Percentiles rank a stretch among this genome's conserved stretches.
Evolutionary conservation across 2,888 invertebrate genomes (phyloP).

Genomic region (Molanna angustata): DNA sequence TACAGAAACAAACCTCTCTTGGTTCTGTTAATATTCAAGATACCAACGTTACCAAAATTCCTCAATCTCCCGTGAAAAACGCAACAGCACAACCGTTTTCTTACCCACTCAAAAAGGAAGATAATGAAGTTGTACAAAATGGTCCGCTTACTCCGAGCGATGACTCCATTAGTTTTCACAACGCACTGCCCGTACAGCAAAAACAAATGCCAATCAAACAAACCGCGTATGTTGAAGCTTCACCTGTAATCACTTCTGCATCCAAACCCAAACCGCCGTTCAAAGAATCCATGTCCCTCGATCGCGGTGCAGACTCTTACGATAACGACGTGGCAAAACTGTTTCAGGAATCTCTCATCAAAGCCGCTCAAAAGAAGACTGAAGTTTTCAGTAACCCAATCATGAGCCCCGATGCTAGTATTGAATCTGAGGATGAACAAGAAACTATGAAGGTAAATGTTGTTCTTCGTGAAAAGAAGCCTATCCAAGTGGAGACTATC

Average conservation of each 20-base stretch:
- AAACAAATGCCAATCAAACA: constrained; percentile 41
- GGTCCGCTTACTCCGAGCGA: neutral
- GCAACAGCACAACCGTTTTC: constrained; percentile 44
- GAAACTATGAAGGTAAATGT: constrained; percentile 24
- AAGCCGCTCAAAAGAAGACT: constrained; percentile 26
- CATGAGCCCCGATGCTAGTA: constrained; percentile 16
- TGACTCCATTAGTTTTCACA: constrained; percentile 39
- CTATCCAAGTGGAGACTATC: constrained; percentile 12
- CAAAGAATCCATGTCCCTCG: constrained; percentile 24
- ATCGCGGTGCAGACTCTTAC: constrained; percentile 19
- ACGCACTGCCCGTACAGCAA: constrained; percentile 40
- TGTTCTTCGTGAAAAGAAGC: constrained; percentile 20
- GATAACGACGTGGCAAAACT: constrained; percentile 21
- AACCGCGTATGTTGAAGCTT: constrained; percentile 40
- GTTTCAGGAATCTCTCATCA: constrained; percentile 24
- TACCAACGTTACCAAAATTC: constrained; percentile 17
- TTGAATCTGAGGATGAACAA: constrained; percentile 17
- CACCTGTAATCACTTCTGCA: constrained; percentile 33
- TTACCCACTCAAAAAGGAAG: constrained; percentile 6
- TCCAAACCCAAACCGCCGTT: constrained; percentile 15
- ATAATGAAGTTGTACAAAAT: neutral
- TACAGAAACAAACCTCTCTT: constrained; percentile 51
- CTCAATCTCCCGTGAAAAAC: constrained; percentile 40
- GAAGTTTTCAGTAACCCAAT: constrained; percentile 12
- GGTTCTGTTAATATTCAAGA: constrained; percentile 36